Conservation (phyloP, 2,888 invertebrate species). For the Agriotes lineatus region DNA sequence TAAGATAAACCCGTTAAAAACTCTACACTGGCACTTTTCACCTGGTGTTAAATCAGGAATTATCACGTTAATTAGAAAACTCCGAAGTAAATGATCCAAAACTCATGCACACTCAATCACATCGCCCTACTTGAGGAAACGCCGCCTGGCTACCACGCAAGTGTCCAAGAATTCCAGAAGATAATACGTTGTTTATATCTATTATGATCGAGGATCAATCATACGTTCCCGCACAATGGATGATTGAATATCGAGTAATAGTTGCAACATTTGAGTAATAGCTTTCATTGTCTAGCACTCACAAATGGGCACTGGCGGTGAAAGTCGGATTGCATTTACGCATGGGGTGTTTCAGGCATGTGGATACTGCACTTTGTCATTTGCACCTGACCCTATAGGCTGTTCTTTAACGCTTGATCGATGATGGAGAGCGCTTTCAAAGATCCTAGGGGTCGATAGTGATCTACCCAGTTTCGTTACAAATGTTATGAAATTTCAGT, state of each 20-base stretch:
- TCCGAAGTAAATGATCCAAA: constrained; percentile 27
- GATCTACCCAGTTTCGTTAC: no score
- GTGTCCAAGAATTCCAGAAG: constrained; percentile 21
- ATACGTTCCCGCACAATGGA: constrained; percentile 31
- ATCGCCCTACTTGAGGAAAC: constrained; percentile 7
- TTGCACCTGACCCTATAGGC: constrained; percentile 3
- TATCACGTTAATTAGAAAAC: constrained; percentile 24
- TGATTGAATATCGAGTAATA: constrained; percentile 39
- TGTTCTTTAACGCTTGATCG: constrained; percentile 1
- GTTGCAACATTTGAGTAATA: constrained; percentile 37
- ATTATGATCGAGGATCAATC: constrained; percentile 29
- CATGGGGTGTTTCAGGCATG: constrained; percentile 28
- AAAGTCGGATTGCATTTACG: constrained; percentile 29
- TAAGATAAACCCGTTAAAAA: no score
- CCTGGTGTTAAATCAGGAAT: no score
- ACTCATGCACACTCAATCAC: constrained; percentile 22
- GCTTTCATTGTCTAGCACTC: constrained; percentile 25
- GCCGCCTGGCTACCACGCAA: background rate
- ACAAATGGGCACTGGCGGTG: constrained; percentile 18
- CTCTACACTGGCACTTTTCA: no score
- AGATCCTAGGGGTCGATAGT: background rate
- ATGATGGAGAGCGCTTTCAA: background rate
- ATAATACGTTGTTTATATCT: constrained; percentile 26
- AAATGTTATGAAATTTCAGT: no score
- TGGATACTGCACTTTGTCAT: constrained; percentile 20